Evolutionary conservation across 1,140 invertebrate genomes (phyloP).

Genomic region (Drosophila murphyi): DNA sequence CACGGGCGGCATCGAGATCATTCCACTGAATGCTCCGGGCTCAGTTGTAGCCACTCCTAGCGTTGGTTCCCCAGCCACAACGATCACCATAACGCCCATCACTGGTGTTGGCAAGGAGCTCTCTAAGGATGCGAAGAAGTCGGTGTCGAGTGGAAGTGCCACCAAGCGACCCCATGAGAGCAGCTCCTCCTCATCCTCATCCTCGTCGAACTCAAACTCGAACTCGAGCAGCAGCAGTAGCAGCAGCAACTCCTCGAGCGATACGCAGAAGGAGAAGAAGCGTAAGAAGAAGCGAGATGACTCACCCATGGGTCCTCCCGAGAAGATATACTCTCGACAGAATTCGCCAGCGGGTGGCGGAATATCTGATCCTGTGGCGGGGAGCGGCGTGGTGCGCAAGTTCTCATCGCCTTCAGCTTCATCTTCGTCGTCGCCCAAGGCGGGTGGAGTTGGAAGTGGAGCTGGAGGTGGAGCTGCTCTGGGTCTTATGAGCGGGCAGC

Average conservation of each 20-base stretch:
- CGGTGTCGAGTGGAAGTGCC: slow-evolving; percentile 18
- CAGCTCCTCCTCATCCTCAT: slow-evolving; percentile 30
- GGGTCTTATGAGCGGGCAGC: slow-evolving; percentile 73
- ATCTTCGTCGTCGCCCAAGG: slow-evolving; percentile 88
- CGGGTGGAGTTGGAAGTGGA: slow-evolving; percentile 23
- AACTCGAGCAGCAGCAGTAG: slow-evolving; percentile 76
- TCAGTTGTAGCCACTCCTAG: slow-evolving; percentile 30
- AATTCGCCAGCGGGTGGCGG: slow-evolving; percentile 73
- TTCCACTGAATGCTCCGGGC: slow-evolving; percentile 85
- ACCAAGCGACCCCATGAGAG: slow-evolving; percentile 62
- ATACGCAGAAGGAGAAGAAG: slow-evolving; percentile 91
- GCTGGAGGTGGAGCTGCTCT: slow-evolving; percentile 27
- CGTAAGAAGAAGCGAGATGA: slow-evolving; percentile 91
- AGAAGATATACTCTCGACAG: slow-evolving; percentile 87
- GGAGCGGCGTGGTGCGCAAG: slow-evolving; percentile 65
- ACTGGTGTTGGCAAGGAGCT: slow-evolving; percentile 75
- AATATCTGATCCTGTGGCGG: slow-evolving; percentile 69
- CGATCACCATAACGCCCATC: slow-evolving; percentile 93
- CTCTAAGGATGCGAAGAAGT: slow-evolving; percentile 45
- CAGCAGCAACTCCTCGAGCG: slow-evolving; percentile 19
- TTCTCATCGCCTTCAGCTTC: slow-evolving; percentile 67
- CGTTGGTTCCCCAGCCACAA: slow-evolving; percentile 49
- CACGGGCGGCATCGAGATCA: slow-evolving; percentile 85
- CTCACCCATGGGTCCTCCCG: slow-evolving; percentile 92
- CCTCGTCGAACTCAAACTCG: slow-evolving; percentile 41